phyloP scores from a whole-genome alignment of 2,113 vertebrate species.

The Argyrosomus japonicus region DNA sequence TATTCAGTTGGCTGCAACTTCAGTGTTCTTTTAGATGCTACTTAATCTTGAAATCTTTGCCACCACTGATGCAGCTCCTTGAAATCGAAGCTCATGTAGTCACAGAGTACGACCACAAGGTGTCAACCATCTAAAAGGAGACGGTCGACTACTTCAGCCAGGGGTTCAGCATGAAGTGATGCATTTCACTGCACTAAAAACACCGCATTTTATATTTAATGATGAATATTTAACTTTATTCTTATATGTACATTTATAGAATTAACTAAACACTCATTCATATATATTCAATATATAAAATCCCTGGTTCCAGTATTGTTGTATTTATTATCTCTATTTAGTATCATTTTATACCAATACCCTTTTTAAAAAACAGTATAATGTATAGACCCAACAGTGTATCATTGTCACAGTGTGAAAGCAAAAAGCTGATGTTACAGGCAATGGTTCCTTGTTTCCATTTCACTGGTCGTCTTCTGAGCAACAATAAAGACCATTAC shows the following conservation, averaged over 20 bases:
- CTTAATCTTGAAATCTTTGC: no score
- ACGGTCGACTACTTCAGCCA: not conserved
- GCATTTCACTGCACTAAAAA: constrained; percentile 5
- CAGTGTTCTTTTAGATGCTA: no score
- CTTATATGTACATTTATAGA: not conserved
- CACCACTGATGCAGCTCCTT: no score
- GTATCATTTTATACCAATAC: not conserved
- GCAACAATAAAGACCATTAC: not conserved
- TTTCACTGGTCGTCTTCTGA: constrained; percentile 2
- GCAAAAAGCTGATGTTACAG: not conserved
- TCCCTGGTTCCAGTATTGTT: no score
- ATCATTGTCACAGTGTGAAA: not conserved
- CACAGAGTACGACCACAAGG: constrained; percentile 50
- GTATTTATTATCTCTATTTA: not conserved
- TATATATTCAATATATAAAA: not conserved
- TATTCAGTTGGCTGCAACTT: no score
- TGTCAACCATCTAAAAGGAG: constrained; percentile 54
- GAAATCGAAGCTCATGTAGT: constrained; percentile 25
- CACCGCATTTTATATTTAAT: not conserved
- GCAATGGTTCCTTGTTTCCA: not conserved
- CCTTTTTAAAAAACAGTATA: not conserved
- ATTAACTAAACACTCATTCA: no score
- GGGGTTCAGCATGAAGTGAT: not conserved
- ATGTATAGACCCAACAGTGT: not conserved
- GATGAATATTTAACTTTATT: not conserved